Evolutionary conservation across 2,113 vertebrate genomes (phyloP).

Genomic region (Hydrolagus affinis): DNA sequence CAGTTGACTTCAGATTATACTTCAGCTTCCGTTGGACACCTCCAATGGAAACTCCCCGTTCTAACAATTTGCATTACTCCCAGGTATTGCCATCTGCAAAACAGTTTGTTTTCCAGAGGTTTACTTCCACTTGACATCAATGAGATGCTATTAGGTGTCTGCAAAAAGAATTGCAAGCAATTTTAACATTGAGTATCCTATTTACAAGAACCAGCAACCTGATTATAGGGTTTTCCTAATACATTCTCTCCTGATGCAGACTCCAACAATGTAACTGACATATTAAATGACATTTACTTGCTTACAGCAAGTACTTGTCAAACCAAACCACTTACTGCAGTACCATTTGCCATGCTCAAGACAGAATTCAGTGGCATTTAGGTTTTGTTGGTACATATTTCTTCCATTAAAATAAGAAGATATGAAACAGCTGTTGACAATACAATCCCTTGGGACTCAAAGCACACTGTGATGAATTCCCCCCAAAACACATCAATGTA

Average conservation of each 20-base stretch:
- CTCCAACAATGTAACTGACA: constrained; percentile 59
- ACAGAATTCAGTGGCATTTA: constrained; percentile 47
- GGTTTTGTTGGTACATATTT: constrained; percentile 54
- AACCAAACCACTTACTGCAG: constrained; percentile 70
- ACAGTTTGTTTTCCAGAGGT: constrained; percentile 74
- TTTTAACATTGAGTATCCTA: constrained; percentile 62
- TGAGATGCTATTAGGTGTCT: constrained; percentile 50
- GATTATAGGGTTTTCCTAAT: constrained; percentile 43
- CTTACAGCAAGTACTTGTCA: constrained; percentile 57
- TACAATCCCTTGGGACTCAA: background rate
- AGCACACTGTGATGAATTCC: background rate
- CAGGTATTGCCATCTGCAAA: constrained; percentile 70
- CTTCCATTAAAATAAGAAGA: constrained; percentile 32
- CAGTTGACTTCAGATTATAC: constrained; percentile 78
- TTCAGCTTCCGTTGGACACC: constrained; percentile 76
- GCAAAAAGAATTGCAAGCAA: constrained; percentile 57
- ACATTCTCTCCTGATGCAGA: constrained; percentile 48
- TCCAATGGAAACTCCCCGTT: constrained; percentile 77
- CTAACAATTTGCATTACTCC: constrained; percentile 79
- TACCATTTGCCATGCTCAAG: constrained; percentile 54
- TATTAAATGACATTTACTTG: constrained; percentile 77
- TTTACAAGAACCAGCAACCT: constrained; percentile 47
- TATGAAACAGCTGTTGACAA: constrained; percentile 30
- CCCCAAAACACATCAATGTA: background rate
- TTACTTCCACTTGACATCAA: constrained; percentile 52